Percentiles rank a stretch among this genome's conserved stretches.
These are phyloP conservation scores for Larimichthys crocea DNA, from an alignment of 2,113 vertebrate species.

Conservation along the genomic window DNA sequence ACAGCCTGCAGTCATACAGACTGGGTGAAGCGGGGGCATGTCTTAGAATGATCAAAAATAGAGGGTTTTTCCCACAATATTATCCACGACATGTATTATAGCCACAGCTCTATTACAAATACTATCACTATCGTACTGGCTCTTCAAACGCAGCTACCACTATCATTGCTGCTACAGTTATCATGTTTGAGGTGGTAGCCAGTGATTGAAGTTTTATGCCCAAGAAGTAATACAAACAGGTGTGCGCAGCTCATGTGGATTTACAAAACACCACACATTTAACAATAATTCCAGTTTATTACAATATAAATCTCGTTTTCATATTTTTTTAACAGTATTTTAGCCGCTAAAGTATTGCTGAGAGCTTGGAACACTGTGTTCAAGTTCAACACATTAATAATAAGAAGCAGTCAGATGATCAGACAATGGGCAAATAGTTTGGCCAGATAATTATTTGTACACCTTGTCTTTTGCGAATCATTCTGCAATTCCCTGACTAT, in stretches of 20 bases:
- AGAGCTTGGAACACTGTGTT: not conserved
- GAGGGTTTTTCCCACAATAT: not conserved
- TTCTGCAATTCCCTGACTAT: not conserved
- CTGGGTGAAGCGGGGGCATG: constrained; percentile 1
- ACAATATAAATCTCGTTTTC: not conserved
- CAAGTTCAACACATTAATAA: not conserved
- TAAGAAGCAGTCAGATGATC: not conserved
- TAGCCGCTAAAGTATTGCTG: not conserved
- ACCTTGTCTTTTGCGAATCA: not conserved
- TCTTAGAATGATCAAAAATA: not conserved
- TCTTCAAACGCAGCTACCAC: not conserved
- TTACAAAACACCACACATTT: not conserved
- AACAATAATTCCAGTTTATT: not conserved
- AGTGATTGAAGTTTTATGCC: not conserved
- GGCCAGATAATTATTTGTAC: not conserved
- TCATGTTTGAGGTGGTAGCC: not conserved
- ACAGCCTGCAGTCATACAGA: constrained; percentile 45
- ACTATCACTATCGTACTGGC: not conserved
- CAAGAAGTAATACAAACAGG: not conserved
- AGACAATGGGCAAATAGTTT: not conserved
- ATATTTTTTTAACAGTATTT: not conserved
- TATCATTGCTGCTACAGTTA: not conserved
- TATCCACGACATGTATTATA: not conserved
- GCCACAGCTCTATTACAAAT: not conserved
- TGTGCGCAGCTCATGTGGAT: not conserved